Evolutionary conservation across 2,797 vertebrate species (phyloP).

Genomic region (Pteronotus mesoamericanus): DNA sequence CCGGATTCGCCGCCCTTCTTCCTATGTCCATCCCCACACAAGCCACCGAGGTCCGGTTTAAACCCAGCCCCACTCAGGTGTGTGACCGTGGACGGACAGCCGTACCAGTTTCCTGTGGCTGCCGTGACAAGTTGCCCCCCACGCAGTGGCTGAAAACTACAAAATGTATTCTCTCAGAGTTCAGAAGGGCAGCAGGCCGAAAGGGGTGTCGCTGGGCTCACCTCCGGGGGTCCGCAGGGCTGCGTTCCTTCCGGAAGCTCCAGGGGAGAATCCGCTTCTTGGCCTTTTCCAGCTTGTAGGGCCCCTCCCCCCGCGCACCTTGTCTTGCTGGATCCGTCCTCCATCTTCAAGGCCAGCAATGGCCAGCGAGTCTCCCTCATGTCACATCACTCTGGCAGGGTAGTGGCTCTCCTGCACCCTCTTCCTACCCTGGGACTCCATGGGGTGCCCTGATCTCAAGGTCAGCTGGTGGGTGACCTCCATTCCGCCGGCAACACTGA

Average conservation of each 20-base stretch:
- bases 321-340: not conserved
- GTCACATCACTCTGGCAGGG: rapidly evolving
- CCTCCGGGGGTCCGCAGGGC: not conserved
- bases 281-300: not conserved
- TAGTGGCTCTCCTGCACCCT: rapidly evolving
- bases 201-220: not conserved
- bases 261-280: not conserved
- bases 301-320: no score
- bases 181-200: not conserved
- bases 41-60: not conserved
- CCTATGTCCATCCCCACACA: rapidly evolving
- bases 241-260: not conserved
- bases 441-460: rapidly evolving
- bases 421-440: not conserved
- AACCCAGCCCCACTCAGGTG: not conserved
- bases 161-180: not conserved
- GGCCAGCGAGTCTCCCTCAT: not conserved
- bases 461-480: not conserved
- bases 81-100: not conserved
- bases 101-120: rapidly evolving
- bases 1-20: not conserved
- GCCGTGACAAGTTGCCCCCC: not conserved
- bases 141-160: not conserved
- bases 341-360: not conserved
- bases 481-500: no score